Conservation (phyloP, 1,140 invertebrate genomes). For the Pseudomyrmex sp. region DNA sequence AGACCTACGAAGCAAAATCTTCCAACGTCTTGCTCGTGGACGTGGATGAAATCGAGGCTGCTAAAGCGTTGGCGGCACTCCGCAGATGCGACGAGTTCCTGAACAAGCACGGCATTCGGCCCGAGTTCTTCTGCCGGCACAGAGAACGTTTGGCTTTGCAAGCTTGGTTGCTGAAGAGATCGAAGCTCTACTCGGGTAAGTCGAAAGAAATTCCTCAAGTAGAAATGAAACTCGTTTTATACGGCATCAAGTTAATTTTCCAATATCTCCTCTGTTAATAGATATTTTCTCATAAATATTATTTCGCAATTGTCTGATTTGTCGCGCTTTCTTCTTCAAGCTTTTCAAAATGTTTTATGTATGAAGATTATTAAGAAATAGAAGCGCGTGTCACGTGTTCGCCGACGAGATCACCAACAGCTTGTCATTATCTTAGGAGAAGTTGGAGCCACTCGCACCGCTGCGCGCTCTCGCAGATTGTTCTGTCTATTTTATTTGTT, state of each 20-base stretch:
- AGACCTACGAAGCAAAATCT: constrained; percentile 87
- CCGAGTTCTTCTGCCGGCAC: constrained; percentile 88
- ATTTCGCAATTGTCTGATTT: too few species aligned
- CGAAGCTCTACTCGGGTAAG: constrained; percentile 77
- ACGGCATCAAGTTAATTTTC: background rate
- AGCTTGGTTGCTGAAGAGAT: constrained; percentile 82
- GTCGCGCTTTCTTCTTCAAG: background rate
- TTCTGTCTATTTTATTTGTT: constrained; percentile 56
- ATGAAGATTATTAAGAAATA: constrained; percentile 35
- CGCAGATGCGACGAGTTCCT: constrained; percentile 88
- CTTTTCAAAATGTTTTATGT: background rate
- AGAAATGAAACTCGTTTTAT: background rate
- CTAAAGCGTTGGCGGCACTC: constrained; percentile 85
- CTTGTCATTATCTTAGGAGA: constrained; percentile 28
- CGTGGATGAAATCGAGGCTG: constrained; percentile 82
- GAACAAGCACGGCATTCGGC: constrained; percentile 87
- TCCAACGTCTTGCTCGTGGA: constrained; percentile 73
- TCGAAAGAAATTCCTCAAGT: constrained; percentile 39
- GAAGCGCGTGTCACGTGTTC: background rate
- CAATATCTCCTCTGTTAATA: background rate
- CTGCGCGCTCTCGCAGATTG: constrained; percentile 41
- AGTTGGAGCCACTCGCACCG: constrained; percentile 33
- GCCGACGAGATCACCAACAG: constrained; percentile 29
- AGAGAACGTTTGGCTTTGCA: constrained; percentile 85
- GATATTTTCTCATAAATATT: too few species aligned